Base-by-base conservation (phyloP, 2,113 vertebrate species). In the Strix uralensis region DNA sequence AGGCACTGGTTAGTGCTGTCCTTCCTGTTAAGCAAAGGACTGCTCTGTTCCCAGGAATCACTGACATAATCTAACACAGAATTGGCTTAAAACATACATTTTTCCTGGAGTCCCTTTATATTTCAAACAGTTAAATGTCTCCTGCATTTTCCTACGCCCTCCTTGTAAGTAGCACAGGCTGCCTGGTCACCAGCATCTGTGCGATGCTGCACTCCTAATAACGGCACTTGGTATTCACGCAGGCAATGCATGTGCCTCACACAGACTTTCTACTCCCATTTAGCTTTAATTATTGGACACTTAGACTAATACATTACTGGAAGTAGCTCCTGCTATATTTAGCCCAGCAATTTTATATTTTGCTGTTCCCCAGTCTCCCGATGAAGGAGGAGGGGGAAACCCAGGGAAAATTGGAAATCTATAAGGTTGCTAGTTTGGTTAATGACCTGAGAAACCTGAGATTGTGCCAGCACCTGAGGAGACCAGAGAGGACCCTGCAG, bases 321-420 rank as follows among this genome's bases (percentile, higher is more conserved):
- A 97, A 97, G 94, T 49, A 72, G 83, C 67, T 63, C 29, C 32
- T 44, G 89, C 95, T 97, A 90, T 97, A 92, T 96, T 96, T 97
- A 97, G 96, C 94, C 40, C 25, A 32, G 67, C 9, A 52, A 85
- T 86, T 89, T 90, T 58, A n/a, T 40, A 89, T 89, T 92, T 90
- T 78, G 46, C 10, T 11, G 44, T 86, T 85, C 73, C 74, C 34
- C 5, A 20, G 67, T 19, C 57, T 88, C 30, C 57, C 90, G 70
- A 61, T 65, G 44, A 66, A 72, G 44, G 19, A 88, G 32, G n/a
- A 63, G 49, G 54, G 27, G 42, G 29, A 89, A 88, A 47, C 27
- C 15, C 27, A 46, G 18, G 38, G 62, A 52, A 71, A 77, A 47
- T 7, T 16, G 42, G 77, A 66, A 80, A 86, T 79, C 81, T 86